Evolutionary conservation across 2,797 vertebrate species (phyloP).

Genomic region (Neosilurus mollespiculum): DNA sequence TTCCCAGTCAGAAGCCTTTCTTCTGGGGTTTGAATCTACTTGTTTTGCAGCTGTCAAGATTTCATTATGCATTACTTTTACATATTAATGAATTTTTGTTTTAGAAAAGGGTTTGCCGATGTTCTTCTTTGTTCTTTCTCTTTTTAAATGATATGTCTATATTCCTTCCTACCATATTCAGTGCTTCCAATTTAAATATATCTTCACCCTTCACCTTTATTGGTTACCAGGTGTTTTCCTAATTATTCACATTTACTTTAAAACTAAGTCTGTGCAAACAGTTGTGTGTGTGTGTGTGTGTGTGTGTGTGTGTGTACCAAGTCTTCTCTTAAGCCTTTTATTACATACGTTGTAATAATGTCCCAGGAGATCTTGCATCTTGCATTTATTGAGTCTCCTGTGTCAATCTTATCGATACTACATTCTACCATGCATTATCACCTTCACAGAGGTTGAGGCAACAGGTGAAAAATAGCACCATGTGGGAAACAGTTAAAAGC

Average conservation of each 20-base stretch:
- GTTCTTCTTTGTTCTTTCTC: neutral
- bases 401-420: conserved; percentile 6
- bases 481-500: conserved; percentile 23
- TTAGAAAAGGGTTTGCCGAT: neutral
- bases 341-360: conserved; percentile 7
- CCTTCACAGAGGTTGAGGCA: conserved; percentile 19
- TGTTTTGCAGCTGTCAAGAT: neutral
- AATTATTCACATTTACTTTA: neutral
- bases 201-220: neutral
- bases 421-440: conserved; percentile 1
- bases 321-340: neutral
- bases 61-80: conserved; percentile 8
- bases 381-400: conserved; percentile 11
- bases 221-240: neutral
- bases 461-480: conserved; percentile 29
- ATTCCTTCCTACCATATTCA: neutral
- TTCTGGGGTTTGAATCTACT: neutral
- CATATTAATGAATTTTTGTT: neutral
- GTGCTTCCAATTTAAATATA: neutral
- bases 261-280: neutral
- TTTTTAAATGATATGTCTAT: neutral
- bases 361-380: neutral
- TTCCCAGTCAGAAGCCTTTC: neutral
- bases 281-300: neutral
- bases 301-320: neutral